Evolutionary conservation across 2,888 invertebrate genomes (phyloP).

Genomic region (Cataglyphis rosenhaueri): DNA sequence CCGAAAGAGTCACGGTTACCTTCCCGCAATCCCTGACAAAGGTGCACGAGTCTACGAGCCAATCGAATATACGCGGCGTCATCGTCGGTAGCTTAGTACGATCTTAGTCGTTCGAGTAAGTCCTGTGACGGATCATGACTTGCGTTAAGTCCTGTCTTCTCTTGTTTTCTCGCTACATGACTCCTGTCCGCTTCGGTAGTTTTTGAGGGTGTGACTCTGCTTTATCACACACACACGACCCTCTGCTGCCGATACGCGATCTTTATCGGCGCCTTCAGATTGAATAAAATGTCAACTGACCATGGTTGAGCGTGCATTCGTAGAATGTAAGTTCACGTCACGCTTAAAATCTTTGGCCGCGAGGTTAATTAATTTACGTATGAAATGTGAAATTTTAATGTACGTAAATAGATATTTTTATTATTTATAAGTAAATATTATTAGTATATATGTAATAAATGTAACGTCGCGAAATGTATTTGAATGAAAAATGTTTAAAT

Average conservation of each 20-base stretch:
- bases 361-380: constrained; percentile 3
- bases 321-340: not conserved
- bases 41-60: constrained; percentile 43
- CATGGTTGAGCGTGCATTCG: not conserved
- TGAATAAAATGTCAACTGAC: constrained; percentile 26
- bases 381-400: not conserved
- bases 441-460: not conserved
- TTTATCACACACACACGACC: constrained; percentile 76
- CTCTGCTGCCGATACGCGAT: constrained; percentile 84
- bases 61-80: constrained; percentile 72
- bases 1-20: constrained; percentile 66
- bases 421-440: not conserved
- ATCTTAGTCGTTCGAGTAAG: constrained; percentile 40
- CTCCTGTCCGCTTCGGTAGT: constrained; percentile 74
- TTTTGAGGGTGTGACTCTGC: constrained; percentile 71
- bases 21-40: constrained; percentile 41
- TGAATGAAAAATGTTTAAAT: not conserved
- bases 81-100: constrained; percentile 79
- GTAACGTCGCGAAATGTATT: not conserved
- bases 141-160: constrained; percentile 67
- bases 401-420: not conserved
- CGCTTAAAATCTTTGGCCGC: not conserved
- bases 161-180: constrained; percentile 71
- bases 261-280: constrained; percentile 71
- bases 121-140: constrained; percentile 67